Conservation (phyloP, 2,113 vertebrate genomes). For the Aix galericulata region DNA sequence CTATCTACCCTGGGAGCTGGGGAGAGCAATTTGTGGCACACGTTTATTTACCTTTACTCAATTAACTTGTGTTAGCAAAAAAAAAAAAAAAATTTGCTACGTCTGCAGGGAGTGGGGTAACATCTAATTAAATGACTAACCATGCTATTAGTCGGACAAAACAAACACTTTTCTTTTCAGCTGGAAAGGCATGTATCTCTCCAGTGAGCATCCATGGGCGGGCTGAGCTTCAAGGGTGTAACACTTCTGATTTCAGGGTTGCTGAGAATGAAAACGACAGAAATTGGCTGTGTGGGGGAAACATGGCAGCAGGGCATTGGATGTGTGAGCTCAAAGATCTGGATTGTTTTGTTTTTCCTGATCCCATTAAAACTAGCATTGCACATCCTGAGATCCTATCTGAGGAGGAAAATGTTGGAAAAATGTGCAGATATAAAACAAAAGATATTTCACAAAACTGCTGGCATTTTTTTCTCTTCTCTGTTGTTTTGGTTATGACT, state of each 20-base stretch:
- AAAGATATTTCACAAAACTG: not conserved
- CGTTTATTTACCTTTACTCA: not conserved
- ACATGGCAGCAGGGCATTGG: not conserved
- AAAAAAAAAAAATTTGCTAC: not conserved
- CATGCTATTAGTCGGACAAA: not conserved
- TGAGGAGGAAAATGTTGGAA: not conserved
- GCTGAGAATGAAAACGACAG: not conserved
- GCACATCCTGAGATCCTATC: not conserved
- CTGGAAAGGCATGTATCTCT: not conserved
- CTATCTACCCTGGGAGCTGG: not conserved
- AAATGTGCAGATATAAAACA: rapidly evolving
- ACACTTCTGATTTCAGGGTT: not conserved
- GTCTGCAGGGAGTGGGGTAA: not conserved
- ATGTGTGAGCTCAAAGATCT: not conserved
- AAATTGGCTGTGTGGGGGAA: not conserved
- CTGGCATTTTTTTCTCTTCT: not conserved
- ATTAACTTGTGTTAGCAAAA: not conserved
- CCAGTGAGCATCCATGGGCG: not conserved
- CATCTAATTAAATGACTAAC: not conserved
- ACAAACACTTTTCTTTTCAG: not conserved
- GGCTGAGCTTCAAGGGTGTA: not conserved
- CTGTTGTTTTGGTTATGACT: not conserved
- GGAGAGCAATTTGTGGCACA: not conserved
- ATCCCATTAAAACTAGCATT: not conserved
- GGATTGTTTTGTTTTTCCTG: not conserved